These are phyloP conservation scores for Linurgus olivaceus DNA, from an alignment of 2,797 vertebrate species.

Conservation along the genomic window DNA sequence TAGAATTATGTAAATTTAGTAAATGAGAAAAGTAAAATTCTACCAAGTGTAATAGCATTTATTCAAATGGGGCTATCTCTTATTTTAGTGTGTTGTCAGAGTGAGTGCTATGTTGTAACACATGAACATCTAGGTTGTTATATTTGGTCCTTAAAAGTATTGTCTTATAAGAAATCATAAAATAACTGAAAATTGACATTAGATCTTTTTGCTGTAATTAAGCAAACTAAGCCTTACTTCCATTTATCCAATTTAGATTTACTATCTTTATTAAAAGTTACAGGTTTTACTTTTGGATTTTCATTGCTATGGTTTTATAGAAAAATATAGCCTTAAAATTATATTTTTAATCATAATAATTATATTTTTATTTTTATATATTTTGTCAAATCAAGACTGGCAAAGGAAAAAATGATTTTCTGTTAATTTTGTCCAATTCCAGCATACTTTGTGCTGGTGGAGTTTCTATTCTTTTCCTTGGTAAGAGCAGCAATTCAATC, in stretches of 20 bases:
- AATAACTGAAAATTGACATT: background rate
- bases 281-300: background rate
- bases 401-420: background rate
- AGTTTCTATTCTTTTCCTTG: background rate
- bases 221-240: background rate
- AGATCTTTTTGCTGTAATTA: background rate
- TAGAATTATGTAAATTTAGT: slow-evolving; percentile 65
- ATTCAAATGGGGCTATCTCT: background rate
- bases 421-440: background rate
- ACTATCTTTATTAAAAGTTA: background rate
- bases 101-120: background rate
- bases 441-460: background rate
- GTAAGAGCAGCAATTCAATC: background rate
- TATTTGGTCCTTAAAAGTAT: background rate
- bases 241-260: background rate
- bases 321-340: background rate
- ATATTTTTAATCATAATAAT: no score
- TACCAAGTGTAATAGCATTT: slow-evolving; percentile 3
- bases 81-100: background rate
- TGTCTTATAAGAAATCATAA: background rate
- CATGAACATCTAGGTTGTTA: background rate
- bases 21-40: slow-evolving; percentile 63
- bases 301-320: background rate
- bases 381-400: background rate
- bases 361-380: background rate